Percentiles rank a stretch among this genome's conserved stretches.
Conservation (phyloP, 92 coral and sea anemone species). For the Zoanthus solanderi region DNA sequence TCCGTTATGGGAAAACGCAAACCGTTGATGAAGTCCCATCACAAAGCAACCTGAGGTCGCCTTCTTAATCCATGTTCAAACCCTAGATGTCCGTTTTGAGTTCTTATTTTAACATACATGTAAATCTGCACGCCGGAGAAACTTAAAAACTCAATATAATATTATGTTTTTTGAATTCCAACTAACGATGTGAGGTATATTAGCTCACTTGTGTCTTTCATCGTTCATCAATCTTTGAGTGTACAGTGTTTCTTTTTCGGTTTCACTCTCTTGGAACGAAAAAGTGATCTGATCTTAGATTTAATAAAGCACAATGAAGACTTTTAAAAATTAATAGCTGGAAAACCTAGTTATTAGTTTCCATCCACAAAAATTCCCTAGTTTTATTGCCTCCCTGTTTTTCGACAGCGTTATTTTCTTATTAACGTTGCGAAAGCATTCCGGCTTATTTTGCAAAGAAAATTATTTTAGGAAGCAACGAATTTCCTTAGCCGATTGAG, state of each 20-base stretch:
- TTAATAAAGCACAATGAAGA: constrained; percentile 33
- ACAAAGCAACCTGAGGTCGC: not conserved
- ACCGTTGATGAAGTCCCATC: not conserved
- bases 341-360: constrained; percentile 22
- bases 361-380: constrained; percentile 10
- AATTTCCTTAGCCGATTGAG: constrained; percentile 26
- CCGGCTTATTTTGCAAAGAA: not conserved
- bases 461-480: constrained; percentile 40
- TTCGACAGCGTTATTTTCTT: constrained; percentile 30
- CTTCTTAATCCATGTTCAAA: not conserved
- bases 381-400: not conserved
- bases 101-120: not conserved
- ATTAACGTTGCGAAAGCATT: constrained; percentile 21
- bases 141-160: too few relatives aligned
- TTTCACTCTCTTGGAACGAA: constrained; percentile 28
- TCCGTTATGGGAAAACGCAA: not conserved
- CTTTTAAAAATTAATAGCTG: not conserved
- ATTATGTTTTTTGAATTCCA: not conserved
- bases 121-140: not conserved
- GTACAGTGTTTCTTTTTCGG: not conserved
- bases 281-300: constrained; percentile 38
- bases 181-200: not conserved
- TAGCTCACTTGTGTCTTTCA: constrained; percentile 5
- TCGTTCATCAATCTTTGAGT: not conserved
- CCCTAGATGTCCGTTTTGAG: not conserved